Percentiles rank a stretch among this genome's conserved stretches.
Evolutionary conservation across 37 sponge, comb jelly and placozoan genomes (phyloP).

Genomic region (Crambe crambe): DNA sequence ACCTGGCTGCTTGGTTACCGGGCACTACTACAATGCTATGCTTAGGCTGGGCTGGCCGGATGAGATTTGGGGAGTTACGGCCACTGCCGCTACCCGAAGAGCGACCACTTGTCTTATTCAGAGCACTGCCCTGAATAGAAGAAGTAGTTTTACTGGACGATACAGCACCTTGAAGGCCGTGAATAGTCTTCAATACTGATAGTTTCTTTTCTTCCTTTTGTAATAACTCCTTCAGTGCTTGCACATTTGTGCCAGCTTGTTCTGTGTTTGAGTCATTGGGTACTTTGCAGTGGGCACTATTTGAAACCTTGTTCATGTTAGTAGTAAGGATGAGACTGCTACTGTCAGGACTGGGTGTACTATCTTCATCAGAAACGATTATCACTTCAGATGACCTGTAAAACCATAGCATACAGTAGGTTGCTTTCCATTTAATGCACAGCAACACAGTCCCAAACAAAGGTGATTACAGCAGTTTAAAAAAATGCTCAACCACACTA

Average conservation of each 20-base stretch:
- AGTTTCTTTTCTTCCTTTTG: slow-evolving; percentile 60
- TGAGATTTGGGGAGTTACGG: not conserved
- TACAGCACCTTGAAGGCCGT: slow-evolving; percentile 4
- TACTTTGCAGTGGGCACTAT: slow-evolving; percentile 11
- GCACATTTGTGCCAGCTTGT: not conserved
- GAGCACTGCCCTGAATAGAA: slow-evolving; percentile 20
- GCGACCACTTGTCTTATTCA: slow-evolving; percentile 11
- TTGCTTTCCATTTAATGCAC: too few species aligned
- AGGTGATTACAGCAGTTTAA: too few species aligned
- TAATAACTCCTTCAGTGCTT: slow-evolving; percentile 43
- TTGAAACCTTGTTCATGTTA: slow-evolving; percentile 5
- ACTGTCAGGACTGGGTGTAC: not conserved
- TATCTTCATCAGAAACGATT: slow-evolving; percentile 44
- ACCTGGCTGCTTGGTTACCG: slow-evolving; percentile 11
- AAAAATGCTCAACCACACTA: too few species aligned
- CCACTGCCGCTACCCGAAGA: not conserved
- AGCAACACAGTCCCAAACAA: too few species aligned
- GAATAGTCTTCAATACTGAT: slow-evolving; percentile 43
- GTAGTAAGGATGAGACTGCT: not conserved
- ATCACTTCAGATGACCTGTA: slow-evolving; percentile 33
- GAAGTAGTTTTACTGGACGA: not conserved
- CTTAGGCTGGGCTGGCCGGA: slow-evolving; percentile 3
- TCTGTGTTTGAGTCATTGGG: not conserved
- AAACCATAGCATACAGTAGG: too few species aligned
- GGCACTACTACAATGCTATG: slow-evolving; percentile 50